These are phyloP conservation scores for Lytechinus pictus DNA, from an alignment of 35 echinoderm and acorn worm species.

Conservation along the genomic window DNA sequence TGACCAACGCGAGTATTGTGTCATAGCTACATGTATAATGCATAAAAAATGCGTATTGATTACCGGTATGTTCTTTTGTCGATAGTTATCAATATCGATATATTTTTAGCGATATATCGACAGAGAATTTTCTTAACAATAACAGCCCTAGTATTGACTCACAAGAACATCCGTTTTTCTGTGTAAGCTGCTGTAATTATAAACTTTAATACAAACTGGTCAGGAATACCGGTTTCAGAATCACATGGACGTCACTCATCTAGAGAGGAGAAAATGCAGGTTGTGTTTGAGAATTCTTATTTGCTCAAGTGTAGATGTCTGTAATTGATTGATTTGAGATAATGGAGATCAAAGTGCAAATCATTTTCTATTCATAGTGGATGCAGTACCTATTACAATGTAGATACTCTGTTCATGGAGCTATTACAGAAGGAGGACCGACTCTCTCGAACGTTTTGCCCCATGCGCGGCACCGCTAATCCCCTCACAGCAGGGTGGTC, in stretches of 20 bases:
- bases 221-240: background rate
- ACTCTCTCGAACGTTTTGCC: too few relatives aligned
- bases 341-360: background rate
- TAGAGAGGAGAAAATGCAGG: background rate
- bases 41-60: too few relatives aligned
- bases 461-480: too few relatives aligned
- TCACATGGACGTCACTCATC: background rate
- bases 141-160: background rate
- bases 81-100: too few relatives aligned
- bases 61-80: too few relatives aligned
- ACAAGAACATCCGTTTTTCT: background rate
- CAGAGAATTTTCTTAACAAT: background rate
- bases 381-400: too few relatives aligned
- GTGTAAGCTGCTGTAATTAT: background rate
- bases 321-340: slow-evolving; percentile 31
- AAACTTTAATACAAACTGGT: background rate
- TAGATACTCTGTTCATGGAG: too few relatives aligned
- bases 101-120: too few relatives aligned
- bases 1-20: too few relatives aligned
- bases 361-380: background rate
- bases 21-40: too few relatives aligned
- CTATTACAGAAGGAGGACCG: too few relatives aligned
- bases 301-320: slow-evolving; percentile 22
- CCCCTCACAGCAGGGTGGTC: too few relatives aligned
- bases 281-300: background rate